These are phyloP conservation scores for Chymomyza fuscimana DNA, from an alignment of 2,888 invertebrate species.

Conservation along the genomic window DNA sequence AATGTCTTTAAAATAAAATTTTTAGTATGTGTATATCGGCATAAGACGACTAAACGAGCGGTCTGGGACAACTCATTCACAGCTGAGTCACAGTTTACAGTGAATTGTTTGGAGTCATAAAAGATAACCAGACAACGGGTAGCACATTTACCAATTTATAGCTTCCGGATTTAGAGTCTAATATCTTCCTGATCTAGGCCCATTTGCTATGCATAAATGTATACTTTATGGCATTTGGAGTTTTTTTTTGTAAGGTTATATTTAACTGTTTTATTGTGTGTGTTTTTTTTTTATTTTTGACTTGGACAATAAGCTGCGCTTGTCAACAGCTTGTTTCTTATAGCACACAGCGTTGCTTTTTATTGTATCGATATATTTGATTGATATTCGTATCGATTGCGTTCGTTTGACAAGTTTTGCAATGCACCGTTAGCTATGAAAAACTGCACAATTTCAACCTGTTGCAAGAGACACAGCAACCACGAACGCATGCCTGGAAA, in stretches of 20 bases:
- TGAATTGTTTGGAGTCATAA: conserved; percentile 35
- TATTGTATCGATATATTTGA: conserved; percentile 56
- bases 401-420: conserved; percentile 75
- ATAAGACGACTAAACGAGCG: conserved; percentile 31
- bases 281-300: conserved; percentile 19
- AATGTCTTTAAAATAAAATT: conserved; percentile 48
- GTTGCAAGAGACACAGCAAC: conserved; percentile 26
- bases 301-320: conserved; percentile 1
- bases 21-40: conserved; percentile 1
- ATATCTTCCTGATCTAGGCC: conserved; percentile 59
- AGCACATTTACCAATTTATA: conserved; percentile 62
- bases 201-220: conserved; percentile 69
- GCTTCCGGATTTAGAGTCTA: conserved; percentile 65
- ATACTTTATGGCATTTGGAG: conserved; percentile 29
- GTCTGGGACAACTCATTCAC: conserved; percentile 33
- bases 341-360: conserved; percentile 8
- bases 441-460: conserved; percentile 31
- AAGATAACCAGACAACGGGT: conserved; percentile 30
- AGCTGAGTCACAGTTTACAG: conserved; percentile 59
- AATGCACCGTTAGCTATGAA: conserved; percentile 38
- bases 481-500: background rate
- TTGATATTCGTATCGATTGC: conserved; percentile 76
- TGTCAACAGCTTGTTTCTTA: background rate
- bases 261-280: conserved; percentile 44
- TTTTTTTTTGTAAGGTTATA: conserved; percentile 28